Percentiles rank a stretch among this genome's conserved stretches.
phyloP scores from a whole-genome alignment of 2,113 vertebrate species.

The Periophthalmus modestus region DNA sequence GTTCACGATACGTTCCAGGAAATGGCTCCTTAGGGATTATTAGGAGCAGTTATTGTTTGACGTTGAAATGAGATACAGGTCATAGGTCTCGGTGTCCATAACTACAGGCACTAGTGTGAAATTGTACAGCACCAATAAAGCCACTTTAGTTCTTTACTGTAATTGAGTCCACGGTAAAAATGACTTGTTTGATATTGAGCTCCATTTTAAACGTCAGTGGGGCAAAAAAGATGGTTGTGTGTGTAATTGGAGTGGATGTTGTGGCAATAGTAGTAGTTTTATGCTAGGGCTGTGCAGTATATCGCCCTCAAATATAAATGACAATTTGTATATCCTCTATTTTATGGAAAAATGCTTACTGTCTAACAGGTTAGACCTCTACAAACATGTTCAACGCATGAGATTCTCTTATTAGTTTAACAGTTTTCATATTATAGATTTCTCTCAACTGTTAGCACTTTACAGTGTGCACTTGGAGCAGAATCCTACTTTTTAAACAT shows the following conservation, averaged over 20 bases:
- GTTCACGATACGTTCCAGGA: background rate
- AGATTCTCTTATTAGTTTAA: too few relatives aligned
- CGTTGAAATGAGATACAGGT: constrained; percentile 6
- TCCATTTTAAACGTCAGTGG: background rate
- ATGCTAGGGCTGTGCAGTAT: too few relatives aligned
- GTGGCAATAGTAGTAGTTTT: background rate
- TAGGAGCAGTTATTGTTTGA: constrained; percentile 7
- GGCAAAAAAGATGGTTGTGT: background rate
- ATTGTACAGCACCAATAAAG: background rate
- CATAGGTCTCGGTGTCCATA: background rate
- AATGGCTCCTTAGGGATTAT: constrained; percentile 3
- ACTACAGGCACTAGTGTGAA: background rate
- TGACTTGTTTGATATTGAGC: background rate
- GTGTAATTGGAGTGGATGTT: background rate
- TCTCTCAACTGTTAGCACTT: too few relatives aligned
- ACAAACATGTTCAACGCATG: too few relatives aligned
- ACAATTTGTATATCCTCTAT: too few relatives aligned
- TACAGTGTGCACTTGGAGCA: too few relatives aligned
- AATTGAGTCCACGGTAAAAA: background rate
- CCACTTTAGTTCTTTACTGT: background rate
- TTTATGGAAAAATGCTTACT: too few relatives aligned
- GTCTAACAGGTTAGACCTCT: too few relatives aligned
- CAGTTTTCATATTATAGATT: too few relatives aligned
- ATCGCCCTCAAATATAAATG: too few relatives aligned
- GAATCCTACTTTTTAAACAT: too few relatives aligned